Base-by-base conservation (phyloP, 1,140 invertebrate species). In the Drosophila varians region DNA sequence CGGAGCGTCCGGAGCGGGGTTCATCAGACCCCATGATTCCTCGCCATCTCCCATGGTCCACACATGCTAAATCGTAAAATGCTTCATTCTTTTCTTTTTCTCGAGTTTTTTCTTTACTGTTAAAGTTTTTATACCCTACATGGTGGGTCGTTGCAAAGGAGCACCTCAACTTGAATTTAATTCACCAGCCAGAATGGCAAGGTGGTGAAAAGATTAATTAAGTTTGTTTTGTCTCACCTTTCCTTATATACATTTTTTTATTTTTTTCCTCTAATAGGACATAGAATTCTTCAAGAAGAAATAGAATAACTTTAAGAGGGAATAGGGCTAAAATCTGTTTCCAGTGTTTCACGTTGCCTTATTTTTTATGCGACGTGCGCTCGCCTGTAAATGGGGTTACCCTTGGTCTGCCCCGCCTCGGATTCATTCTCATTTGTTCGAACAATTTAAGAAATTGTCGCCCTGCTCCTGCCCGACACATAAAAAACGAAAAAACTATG, bases 361-460 rank as follows among this genome's bases (percentile, higher is more conserved):
- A 31, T 62, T 57, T 76, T 62, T 83, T 74, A 52, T 74, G 55
- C 56, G 66, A 64, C 61, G 73, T 84, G 54, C 53, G 52, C 53
- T 54, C 64, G 52, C 28, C 55, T 56, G 58, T 52, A 78, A 66
- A 74, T 77, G 64, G 51, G 55, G 61, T 77, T 77, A 47, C 49
- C 43, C 47, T 52, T 34, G 48, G 46, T 28, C 52, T 28, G 28
- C 48, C 34, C 8, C 26, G 38, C 60, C 53, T 36, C 38, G 18
- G 57, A 75, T 68, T 54, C 57, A 60, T 76, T 73, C 66, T 79
- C 72, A 76, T 86, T 84, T 86, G 75, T 64, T 64, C 54, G 19
- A 79, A 65, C 72, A 78, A 86, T 86, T 79, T 86, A 86, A 80
- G 80, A 86, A 84, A 84, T 84, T 84, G 72, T 84, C 66, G 56